Evolutionary conservation across 2,888 invertebrate genomes (phyloP), one percentile per base, ranked within the genome.

Genomic region (Zaprionus bogoriensis): DNA sequence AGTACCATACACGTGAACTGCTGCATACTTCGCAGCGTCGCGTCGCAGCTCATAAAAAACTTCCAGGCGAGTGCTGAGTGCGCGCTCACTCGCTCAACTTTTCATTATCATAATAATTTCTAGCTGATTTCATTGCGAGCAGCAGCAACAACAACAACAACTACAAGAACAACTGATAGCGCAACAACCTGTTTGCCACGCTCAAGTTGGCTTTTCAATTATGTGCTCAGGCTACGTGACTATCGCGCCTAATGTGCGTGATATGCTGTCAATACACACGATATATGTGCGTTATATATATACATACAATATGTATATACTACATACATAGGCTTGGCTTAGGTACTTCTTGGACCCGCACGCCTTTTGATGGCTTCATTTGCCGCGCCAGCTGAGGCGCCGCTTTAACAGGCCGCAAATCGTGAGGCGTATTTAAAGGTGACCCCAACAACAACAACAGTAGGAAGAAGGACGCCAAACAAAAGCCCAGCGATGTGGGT

Each of bases 91-190:
- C 71, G 61, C 50, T 67, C 55, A 61, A 58, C 67, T 69, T 72
- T 74, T 83, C 81, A 73, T 82, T 81, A 83, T 83, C 79, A 82
- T 79, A 81, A 82, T 82, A 78, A 82, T 82, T 83, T 82, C 77
- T 79, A 79, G 79, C 62, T 83, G 81, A 83, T 75, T 83, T 78
- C 79, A 75, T 83, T 74, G 72, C 57, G 30, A 54, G 41, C 47
- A 47, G 20, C 32, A 14, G 28, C n/a, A 53, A 10, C 30, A 47
- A n/a, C 32, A 44, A 32, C 22, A 27, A 7, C 25, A 30, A 10
- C 38, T 10, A 9, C 23, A 6, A 50, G 36, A 52, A 27, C 44
- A 69, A 2, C 67, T 69, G 71, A 77, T 75, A 55, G 65, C 41
- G 17, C 50, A n/a, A n/a, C 48, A 50, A 55, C 78, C 32, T 36